Evolutionary conservation across 1,140 invertebrate genomes (phyloP), one percentile per base, ranked within the genome.

Genomic region (Drosophila pachea): DNA sequence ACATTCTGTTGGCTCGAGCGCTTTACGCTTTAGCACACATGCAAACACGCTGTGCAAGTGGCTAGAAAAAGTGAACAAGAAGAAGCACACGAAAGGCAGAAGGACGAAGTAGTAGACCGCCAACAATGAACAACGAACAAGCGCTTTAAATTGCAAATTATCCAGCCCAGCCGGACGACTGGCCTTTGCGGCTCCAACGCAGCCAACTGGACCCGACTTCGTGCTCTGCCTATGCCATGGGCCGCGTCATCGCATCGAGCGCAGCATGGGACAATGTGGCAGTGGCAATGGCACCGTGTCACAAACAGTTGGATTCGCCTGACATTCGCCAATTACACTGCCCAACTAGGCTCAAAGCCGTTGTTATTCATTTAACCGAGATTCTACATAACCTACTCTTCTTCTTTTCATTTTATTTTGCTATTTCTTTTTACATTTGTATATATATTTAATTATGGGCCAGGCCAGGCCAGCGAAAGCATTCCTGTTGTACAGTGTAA

Each of bases 111-210:
- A 16, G 42, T 32, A 52, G 14, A 29, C 5, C 22, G 47, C 8
- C 36, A 45, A 59, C 43, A 59, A 59, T 48, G 43, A 35, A 52
- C 7, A 35, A 35, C 22, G 8, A 5, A 12, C 5, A 33, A 50
- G 9, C 36, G 68, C 79, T 79, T 75, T 65, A 79, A 79, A 79
- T 79, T 78, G 68, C 78, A 79, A 79, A 79, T 79, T 78, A 79
- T 79, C 79, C 55, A 60, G 61, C 36, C 52, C 7, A 78, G 62
- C 65, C 73, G 56, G 59, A 31, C 35, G 49, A 64, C 16, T 72
- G 59, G 74, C 68, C 74, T 78, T 74, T 76, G 72, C 64, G 61
- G 62, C 74, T 56, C 45, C 60, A 43, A 16, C 47, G n/a, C 1
- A 43, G 40, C n/a, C n/a, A n/a, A 12, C 11, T 6, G n/a, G 22